Percentiles rank a stretch among this genome's conserved stretches.
These are phyloP conservation scores for Cottus gobio DNA, from an alignment of 2,113 vertebrate genomes.

Conservation along the genomic window DNA sequence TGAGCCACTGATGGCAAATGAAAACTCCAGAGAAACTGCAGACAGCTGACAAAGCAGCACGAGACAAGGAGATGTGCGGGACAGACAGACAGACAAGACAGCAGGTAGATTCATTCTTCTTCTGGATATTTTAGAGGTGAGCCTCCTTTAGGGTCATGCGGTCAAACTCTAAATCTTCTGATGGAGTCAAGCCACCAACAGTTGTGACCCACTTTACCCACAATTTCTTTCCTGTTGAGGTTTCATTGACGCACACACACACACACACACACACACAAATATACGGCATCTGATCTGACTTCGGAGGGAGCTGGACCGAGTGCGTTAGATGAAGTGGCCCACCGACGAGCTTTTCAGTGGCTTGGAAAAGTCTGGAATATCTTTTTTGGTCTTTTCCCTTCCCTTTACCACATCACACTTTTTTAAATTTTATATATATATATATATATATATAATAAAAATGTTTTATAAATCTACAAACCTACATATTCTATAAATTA, in stretches of 20 bases:
- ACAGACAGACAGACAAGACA: neutral
- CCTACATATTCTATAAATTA: conserved; percentile 70
- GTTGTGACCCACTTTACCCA: neutral
- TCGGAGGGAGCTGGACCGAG: neutral
- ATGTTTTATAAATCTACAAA: conserved; percentile 74
- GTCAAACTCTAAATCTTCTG: neutral
- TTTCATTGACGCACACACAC: neutral
- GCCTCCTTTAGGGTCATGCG: neutral
- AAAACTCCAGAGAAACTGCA: neutral
- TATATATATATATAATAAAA: conserved; percentile 64
- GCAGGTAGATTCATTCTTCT: conserved; percentile 27
- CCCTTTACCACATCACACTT: conserved; percentile 30
- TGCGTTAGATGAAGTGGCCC: conserved; percentile 3
- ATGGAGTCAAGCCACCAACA: conserved; percentile 26
- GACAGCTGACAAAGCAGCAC: conserved; percentile 5
- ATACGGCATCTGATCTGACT: neutral
- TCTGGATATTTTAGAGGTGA: neutral
- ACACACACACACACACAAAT: neutral
- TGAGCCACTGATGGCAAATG: conserved; percentile 2
- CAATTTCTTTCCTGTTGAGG: neutral
- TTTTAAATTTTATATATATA: neutral
- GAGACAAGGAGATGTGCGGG: neutral
- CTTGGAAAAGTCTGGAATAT: conserved; percentile 29
- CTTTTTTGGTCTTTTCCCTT: conserved; percentile 42
- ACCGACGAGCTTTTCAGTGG: conserved; percentile 20